These are phyloP conservation scores for Brachystomella parvula DNA, from an alignment of 1,140 invertebrate genomes.

Conservation along the genomic window DNA sequence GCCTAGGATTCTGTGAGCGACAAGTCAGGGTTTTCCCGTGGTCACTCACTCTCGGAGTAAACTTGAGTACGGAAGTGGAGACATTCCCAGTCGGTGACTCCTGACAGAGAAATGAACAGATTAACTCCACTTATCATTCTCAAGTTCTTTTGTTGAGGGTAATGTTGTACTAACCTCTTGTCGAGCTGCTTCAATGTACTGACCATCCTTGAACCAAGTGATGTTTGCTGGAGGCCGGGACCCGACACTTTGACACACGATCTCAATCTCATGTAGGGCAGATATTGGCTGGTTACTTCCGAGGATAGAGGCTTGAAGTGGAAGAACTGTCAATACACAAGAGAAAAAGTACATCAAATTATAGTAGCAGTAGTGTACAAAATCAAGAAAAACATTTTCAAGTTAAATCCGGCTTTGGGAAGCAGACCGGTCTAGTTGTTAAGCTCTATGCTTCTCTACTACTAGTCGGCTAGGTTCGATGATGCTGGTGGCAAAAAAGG, in stretches of 20 bases:
- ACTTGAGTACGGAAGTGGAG: constrained; percentile 35
- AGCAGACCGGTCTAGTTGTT: too few species aligned
- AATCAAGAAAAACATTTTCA: too few species aligned
- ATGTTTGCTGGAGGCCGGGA: constrained; percentile 44
- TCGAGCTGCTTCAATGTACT: constrained; percentile 29
- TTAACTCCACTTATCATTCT: background rate
- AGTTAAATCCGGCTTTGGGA: too few species aligned
- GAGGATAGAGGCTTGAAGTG: constrained; percentile 41
- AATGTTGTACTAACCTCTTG: constrained; percentile 35
- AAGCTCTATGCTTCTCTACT: too few species aligned
- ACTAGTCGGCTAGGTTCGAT: too few species aligned
- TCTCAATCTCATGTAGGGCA: constrained; percentile 41
- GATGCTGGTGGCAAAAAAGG: too few species aligned
- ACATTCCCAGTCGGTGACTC: constrained; percentile 37
- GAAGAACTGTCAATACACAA: constrained; percentile 40
- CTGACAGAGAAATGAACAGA: constrained; percentile 21
- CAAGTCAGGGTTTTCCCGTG: constrained; percentile 36
- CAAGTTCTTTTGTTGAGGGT: background rate
- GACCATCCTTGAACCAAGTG: constrained; percentile 37
- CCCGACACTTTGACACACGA: constrained; percentile 44
- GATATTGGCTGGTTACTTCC: constrained; percentile 41
- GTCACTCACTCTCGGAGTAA: constrained; percentile 37
- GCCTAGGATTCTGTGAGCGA: constrained; percentile 31
- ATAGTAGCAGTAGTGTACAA: background rate
- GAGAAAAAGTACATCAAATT: background rate